Conservation (phyloP, 2,888 invertebrate genomes). For the Cyrtodaria siliqua region DNA sequence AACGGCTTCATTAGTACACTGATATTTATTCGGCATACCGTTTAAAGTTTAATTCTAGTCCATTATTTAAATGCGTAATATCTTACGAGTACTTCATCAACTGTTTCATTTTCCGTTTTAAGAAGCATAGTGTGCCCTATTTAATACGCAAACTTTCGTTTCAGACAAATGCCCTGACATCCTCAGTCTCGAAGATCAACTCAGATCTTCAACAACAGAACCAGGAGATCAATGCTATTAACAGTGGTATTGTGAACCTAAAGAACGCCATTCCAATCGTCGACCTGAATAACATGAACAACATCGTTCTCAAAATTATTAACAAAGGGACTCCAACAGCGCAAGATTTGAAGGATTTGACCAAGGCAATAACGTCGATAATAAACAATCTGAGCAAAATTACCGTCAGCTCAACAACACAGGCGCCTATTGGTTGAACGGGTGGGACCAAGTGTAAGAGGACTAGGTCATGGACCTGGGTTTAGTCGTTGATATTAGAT, state of each 20-base stretch:
- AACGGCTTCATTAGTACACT: no score
- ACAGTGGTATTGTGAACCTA: constrained; percentile 34
- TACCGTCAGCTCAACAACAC: neutral
- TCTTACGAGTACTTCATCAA: no score
- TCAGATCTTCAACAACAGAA: constrained; percentile 35
- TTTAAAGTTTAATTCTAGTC: no score
- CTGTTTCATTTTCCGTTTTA: no score
- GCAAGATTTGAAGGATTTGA: constrained; percentile 26
- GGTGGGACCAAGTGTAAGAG: neutral
- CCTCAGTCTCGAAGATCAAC: constrained; percentile 16
- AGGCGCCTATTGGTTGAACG: constrained; percentile 4
- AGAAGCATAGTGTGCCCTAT: no score
- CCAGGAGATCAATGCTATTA: constrained; percentile 30
- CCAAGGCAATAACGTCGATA: constrained; percentile 26
- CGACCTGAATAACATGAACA: constrained; percentile 55
- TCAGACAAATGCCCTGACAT: constrained; percentile 37
- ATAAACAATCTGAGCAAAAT: constrained; percentile 18
- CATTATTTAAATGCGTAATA: no score
- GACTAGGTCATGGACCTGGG: no score
- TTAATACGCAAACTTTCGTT: no score
- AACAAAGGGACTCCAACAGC: constrained; percentile 8
- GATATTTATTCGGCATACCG: no score
- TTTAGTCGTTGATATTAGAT: no score
- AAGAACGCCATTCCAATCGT: constrained; percentile 46
- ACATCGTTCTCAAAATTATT: constrained; percentile 33